A percentile compares a stretch with the other conserved stretches of the same genome.
Evolutionary conservation across 2,888 invertebrate genomes (phyloP).

Genomic region (Crioceris asparagi): DNA sequence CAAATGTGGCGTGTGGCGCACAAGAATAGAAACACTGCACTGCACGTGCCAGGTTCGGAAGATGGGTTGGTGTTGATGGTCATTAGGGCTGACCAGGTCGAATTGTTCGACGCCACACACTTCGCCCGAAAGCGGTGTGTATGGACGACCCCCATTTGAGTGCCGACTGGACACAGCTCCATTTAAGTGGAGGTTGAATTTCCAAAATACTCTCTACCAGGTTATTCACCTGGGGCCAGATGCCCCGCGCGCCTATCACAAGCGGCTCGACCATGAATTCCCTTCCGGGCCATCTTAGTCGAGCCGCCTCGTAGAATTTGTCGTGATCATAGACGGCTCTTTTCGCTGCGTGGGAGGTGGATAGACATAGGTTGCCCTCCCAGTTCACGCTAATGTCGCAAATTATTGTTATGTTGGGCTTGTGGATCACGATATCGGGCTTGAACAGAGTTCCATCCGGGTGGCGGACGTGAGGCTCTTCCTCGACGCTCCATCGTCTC

Average conservation of each 20-base stretch:
- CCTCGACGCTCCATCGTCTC: conserved; percentile 11
- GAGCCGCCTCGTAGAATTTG: conserved; percentile 15
- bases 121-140: not conserved
- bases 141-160: not conserved
- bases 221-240: conserved; percentile 18
- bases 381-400: conserved; percentile 10
- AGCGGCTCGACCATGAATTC: not conserved
- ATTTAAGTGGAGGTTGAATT: not conserved
- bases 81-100: no score
- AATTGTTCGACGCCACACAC: conserved; percentile 1
- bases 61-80: no score
- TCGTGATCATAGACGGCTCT: conserved; percentile 14
- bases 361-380: conserved; percentile 3
- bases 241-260: conserved; percentile 18
- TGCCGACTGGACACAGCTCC: not conserved
- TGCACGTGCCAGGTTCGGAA: no score
- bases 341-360: not conserved
- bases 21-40: no score
- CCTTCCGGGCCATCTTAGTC: not conserved
- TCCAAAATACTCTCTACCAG: not conserved
- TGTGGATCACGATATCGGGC: conserved; percentile 13
- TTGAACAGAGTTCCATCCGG: conserved; percentile 17
- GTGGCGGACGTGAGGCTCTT: conserved; percentile 18
- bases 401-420: not conserved
- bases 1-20: no score